Evolutionary conservation across 2,113 vertebrate genomes (phyloP).

Genomic region (Xiphorhynchus elegans): DNA sequence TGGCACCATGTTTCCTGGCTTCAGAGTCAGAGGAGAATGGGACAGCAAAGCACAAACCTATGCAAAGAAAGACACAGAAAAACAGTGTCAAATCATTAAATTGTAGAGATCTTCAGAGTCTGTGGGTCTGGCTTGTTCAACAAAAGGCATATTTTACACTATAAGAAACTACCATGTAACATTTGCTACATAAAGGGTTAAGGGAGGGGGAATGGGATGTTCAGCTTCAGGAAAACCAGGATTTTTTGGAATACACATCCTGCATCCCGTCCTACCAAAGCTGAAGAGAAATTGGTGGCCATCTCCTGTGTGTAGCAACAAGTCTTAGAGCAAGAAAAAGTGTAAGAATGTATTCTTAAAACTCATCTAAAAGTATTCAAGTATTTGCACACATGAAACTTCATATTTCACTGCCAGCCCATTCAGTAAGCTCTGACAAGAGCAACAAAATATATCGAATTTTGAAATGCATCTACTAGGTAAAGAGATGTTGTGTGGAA

Average conservation of each 20-base stretch:
- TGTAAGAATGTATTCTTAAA: neutral
- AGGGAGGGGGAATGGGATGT: neutral
- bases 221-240: neutral
- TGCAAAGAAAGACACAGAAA: neutral
- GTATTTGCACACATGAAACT: neutral
- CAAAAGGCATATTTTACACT: neutral
- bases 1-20: neutral
- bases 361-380: neutral
- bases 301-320: neutral
- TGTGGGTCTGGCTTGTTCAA: neutral
- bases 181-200: rapidly evolving
- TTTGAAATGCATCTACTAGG: neutral
- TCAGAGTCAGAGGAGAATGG: neutral
- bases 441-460: neutral
- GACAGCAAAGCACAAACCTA: neutral
- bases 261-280: neutral
- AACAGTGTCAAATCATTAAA: neutral
- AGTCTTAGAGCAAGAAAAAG: neutral
- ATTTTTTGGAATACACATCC: neutral
- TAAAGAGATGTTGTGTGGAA: neutral
- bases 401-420: neutral
- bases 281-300: neutral
- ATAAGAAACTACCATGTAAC: neutral
- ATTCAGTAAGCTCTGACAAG: neutral
- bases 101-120: neutral